Evolutionary conservation across 2,888 invertebrate species (phyloP).

Genomic region (Pristionchus exspectatus): DNA sequence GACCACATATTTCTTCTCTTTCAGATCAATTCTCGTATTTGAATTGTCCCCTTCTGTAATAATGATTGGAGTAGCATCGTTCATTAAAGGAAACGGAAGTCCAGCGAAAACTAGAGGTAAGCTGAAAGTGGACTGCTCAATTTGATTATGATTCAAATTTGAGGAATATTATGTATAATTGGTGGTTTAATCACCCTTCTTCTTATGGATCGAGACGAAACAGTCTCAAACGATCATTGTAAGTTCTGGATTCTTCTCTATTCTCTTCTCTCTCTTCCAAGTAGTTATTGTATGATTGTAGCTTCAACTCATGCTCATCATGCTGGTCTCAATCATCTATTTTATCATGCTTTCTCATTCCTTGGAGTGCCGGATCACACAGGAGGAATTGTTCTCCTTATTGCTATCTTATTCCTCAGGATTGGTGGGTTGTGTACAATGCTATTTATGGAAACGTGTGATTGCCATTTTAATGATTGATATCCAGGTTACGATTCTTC

Average conservation of each 20-base stretch:
- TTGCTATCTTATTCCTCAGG: conserved; percentile 80
- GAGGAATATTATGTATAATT: conserved; percentile 79
- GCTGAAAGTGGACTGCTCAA: background rate
- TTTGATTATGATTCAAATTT: background rate
- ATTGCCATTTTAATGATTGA: background rate
- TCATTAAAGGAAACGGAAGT: conserved; percentile 80
- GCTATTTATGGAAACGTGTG: background rate
- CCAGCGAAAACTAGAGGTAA: conserved; percentile 80
- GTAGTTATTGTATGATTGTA: conserved; percentile 53
- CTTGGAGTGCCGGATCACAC: conserved; percentile 83
- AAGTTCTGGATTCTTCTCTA: conserved; percentile 69
- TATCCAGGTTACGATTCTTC: conserved; percentile 79
- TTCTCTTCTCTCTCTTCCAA: background rate
- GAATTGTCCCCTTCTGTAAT: conserved; percentile 82
- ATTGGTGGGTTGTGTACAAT: conserved; percentile 63
- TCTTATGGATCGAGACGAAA: conserved; percentile 82
- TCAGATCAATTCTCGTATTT: conserved; percentile 80
- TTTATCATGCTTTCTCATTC: conserved; percentile 81
- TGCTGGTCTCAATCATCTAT: conserved; percentile 81
- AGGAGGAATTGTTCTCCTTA: conserved; percentile 82
- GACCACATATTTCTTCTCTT: background rate
- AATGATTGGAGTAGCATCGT: conserved; percentile 80
- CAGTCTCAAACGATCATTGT: conserved; percentile 70
- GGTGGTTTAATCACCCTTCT: conserved; percentile 81
- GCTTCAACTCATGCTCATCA: conserved; percentile 80